Percentiles rank a stretch among this genome's conserved stretches.
Evolutionary conservation across 1,140 invertebrate species (phyloP).

Genomic region (Zaprionus davidi): DNA sequence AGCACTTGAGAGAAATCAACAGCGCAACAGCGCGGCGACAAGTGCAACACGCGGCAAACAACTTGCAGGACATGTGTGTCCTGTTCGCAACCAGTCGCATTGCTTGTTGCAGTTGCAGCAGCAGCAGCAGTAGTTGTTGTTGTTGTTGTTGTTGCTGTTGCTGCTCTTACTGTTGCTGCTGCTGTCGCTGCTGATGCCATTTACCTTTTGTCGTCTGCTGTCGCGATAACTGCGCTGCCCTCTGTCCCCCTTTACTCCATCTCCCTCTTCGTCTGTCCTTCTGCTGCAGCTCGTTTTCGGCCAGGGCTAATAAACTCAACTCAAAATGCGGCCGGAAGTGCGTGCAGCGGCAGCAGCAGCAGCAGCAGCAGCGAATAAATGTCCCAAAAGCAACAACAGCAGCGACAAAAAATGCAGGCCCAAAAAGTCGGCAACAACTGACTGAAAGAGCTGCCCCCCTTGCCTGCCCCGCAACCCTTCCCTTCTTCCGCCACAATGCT

Average conservation of each 20-base stretch:
- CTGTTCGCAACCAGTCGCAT: conserved; percentile 6
- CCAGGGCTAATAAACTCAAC: conserved; percentile 73
- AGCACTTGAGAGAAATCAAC: not conserved
- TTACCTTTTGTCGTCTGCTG: conserved; percentile 56
- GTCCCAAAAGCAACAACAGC: conserved; percentile 58
- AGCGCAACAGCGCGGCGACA: conserved; percentile 1
- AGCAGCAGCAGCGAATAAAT: conserved; percentile 66
- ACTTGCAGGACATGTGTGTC: conserved; percentile 48
- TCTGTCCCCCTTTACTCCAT: conserved; percentile 11
- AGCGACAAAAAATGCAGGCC: conserved; percentile 47
- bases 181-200: not conserved
- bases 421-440: conserved; percentile 46
- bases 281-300: conserved; percentile 16
- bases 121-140: not conserved
- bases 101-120: conserved; percentile 15
- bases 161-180: not conserved
- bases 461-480: conserved; percentile 1
- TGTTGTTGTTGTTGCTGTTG: not conserved
- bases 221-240: conserved; percentile 32
- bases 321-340: conserved; percentile 70
- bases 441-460: conserved; percentile 9
- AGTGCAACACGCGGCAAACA: conserved; percentile 31
- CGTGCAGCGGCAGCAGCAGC: conserved; percentile 52
- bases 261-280: conserved; percentile 17
- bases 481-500: no score